A percentile compares a stretch with the other conserved stretches of the same genome.
Evolutionary conservation across 2,888 invertebrate species (phyloP).

Genomic region (Acrobasis repandana): DNA sequence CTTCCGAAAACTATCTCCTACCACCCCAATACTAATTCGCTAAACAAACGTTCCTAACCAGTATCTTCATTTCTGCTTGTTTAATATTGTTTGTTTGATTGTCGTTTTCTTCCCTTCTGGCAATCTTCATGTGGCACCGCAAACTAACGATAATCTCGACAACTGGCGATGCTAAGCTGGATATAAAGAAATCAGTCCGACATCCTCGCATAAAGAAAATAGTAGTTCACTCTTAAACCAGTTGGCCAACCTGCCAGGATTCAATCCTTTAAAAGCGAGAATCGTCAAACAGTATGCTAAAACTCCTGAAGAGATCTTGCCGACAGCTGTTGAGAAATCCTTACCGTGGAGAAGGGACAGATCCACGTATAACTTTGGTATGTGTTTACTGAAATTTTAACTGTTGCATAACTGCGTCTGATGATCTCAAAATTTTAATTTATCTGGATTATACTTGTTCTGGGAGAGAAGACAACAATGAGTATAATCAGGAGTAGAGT

Average conservation of each 20-base stretch:
- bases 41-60: constrained; percentile 28
- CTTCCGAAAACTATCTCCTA: constrained; percentile 30
- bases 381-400: constrained; percentile 68
- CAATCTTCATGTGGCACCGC: constrained; percentile 78
- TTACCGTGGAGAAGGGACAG: constrained; percentile 93
- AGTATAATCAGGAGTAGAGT: constrained; percentile 19
- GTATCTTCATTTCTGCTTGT: constrained; percentile 60
- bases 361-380: constrained; percentile 88
- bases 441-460: constrained; percentile 23
- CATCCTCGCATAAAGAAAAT: constrained; percentile 84
- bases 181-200: constrained; percentile 80
- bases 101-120: constrained; percentile 82
- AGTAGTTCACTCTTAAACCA: constrained; percentile 87
- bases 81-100: constrained; percentile 73
- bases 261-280: constrained; percentile 87
- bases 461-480: neutral
- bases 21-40: constrained; percentile 22
- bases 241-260: constrained; percentile 86
- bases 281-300: constrained; percentile 87
- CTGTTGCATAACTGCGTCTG: constrained; percentile 51
- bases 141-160: constrained; percentile 69
- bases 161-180: constrained; percentile 74
- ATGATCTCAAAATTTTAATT: constrained; percentile 49
- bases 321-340: constrained; percentile 90
- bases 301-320: constrained; percentile 84